Percentiles rank a stretch among this genome's conserved stretches.
Conservation (phyloP, 2,113 vertebrate genomes). For the Pipra filicauda region DNA sequence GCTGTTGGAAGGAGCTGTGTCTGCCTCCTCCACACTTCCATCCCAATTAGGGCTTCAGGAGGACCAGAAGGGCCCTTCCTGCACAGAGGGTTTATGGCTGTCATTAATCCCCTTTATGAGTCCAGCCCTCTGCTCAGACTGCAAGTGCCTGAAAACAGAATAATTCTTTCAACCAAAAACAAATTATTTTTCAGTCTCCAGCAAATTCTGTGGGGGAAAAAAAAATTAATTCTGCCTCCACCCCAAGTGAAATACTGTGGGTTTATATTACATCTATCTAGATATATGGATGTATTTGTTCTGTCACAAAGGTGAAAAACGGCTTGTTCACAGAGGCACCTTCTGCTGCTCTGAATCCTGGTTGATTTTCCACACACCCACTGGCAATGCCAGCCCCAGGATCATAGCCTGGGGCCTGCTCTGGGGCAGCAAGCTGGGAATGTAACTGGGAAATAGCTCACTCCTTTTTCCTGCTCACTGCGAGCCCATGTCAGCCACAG, state of each 20-base stretch:
- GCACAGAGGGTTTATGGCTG: neutral
- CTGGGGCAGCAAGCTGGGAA: neutral
- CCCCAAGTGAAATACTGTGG: neutral
- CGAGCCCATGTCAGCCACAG: neutral
- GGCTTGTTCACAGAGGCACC: neutral
- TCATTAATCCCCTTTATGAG: constrained; percentile 36
- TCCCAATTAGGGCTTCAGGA: constrained; percentile 12
- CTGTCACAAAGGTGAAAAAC: neutral
- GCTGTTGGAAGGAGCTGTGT: neutral
- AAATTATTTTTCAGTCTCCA: neutral
- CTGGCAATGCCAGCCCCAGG: neutral
- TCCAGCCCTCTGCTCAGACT: neutral
- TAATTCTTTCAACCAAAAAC: constrained; percentile 12
- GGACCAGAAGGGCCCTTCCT: constrained; percentile 9
- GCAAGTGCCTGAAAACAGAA: constrained; percentile 13
- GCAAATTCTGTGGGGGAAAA: neutral
- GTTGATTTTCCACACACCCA: neutral
- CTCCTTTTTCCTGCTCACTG: neutral
- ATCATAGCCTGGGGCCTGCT: neutral
- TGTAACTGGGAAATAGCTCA: neutral
- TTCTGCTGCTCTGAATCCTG: neutral
- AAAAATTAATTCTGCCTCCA: neutral
- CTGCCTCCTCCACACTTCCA: neutral
- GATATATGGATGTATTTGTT: neutral
- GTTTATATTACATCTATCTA: neutral